These are phyloP conservation scores for Erynnis tages DNA, from an alignment of 2,888 invertebrate genomes.

Conservation along the genomic window DNA sequence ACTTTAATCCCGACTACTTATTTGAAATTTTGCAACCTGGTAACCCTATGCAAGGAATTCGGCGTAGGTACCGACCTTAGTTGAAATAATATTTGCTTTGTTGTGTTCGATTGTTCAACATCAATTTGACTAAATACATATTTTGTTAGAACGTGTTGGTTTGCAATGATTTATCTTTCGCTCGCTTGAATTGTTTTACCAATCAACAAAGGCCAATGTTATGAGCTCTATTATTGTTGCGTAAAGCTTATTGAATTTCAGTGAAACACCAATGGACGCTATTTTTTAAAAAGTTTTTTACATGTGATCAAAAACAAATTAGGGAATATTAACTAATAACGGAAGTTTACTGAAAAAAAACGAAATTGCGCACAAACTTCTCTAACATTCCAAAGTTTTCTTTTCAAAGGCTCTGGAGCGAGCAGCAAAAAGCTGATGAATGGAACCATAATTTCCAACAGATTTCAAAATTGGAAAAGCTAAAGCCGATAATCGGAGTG, in stretches of 20 bases:
- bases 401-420: neutral
- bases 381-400: neutral
- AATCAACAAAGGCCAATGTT: too few species aligned
- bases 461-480: conserved; percentile 5
- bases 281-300: too few species aligned
- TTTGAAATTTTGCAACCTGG: too few species aligned
- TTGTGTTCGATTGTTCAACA: conserved; percentile 16
- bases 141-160: neutral
- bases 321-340: too few species aligned
- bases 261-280: too few species aligned
- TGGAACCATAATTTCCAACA: conserved; percentile 1
- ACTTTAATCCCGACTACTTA: too few species aligned
- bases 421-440: conserved; percentile 8
- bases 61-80: conserved; percentile 63
- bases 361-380: neutral
- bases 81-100: conserved; percentile 41
- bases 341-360: neutral
- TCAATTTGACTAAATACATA: conserved; percentile 13
- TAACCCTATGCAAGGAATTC: too few species aligned
- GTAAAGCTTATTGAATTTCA: neutral
- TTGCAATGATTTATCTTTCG: neutral
- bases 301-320: too few species aligned
- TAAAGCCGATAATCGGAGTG: conserved; percentile 13
- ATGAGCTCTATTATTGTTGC: too few species aligned
- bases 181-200: neutral